A percentile compares a stretch with the other conserved stretches of the same genome.
Conservation (phyloP, 64 coral and sea anemone species). For the Montipora sp. region DNA sequence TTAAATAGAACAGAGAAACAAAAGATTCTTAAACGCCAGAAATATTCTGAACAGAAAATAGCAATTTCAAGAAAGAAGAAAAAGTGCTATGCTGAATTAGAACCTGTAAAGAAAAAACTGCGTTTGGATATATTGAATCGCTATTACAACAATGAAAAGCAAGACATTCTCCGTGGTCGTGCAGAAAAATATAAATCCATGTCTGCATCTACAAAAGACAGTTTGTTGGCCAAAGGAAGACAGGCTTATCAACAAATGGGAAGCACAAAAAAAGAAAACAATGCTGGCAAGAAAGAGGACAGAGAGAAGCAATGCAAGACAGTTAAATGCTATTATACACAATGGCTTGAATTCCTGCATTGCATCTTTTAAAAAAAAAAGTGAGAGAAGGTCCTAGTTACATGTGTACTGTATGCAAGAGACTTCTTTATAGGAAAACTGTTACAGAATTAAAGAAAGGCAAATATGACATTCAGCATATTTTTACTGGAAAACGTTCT, state of each 20-base stretch:
- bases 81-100: slow-evolving; percentile 56
- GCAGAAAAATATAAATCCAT: neutral
- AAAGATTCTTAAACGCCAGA: slow-evolving; percentile 70
- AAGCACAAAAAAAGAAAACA: slow-evolving; percentile 17
- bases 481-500: no score
- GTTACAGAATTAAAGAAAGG: no score
- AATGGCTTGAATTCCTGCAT: no score
- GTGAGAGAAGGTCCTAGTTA: no score
- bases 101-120: slow-evolving; percentile 64
- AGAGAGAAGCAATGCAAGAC: no score
- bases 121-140: slow-evolving; percentile 38
- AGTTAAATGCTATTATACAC: neutral
- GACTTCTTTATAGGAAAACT: no score
- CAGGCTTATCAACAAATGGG: neutral
- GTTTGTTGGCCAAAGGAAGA: neutral
- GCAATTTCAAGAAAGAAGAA: slow-evolving; percentile 30
- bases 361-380: no score
- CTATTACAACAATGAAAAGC: neutral
- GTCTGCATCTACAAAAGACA: neutral
- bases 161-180: neutral
- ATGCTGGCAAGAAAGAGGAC: neutral
- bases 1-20: slow-evolving; percentile 43
- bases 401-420: no score
- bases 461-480: no score
- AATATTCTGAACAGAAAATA: slow-evolving; percentile 56